A percentile compares a stretch with the other conserved stretches of the same genome.
Evolutionary conservation across 2,113 vertebrate genomes (phyloP).

Genomic region (Melanerpes aurifrons): DNA sequence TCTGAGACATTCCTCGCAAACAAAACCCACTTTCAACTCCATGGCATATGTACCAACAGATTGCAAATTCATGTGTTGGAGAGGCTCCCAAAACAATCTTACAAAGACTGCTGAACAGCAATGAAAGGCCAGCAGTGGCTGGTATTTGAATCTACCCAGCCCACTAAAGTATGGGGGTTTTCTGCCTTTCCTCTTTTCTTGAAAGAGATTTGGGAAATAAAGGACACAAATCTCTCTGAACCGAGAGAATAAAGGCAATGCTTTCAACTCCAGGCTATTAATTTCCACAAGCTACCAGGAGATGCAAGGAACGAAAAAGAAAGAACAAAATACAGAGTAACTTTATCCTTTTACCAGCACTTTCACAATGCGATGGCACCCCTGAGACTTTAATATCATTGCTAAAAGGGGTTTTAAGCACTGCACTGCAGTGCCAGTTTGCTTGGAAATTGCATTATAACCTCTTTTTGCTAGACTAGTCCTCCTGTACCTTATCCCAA

Average conservation of each 20-base stretch:
- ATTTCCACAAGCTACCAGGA: slow-evolving; percentile 36
- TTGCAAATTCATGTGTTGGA: slow-evolving; percentile 63
- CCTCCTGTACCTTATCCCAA: neutral
- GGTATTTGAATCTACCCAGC: slow-evolving; percentile 54
- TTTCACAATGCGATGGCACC: neutral
- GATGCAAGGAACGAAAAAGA: neutral
- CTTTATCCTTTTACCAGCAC: slow-evolving; percentile 32
- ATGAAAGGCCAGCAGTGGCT: slow-evolving; percentile 52
- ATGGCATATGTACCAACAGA: slow-evolving; percentile 58
- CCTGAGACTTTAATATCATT: slow-evolving; percentile 20
- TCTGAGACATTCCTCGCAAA: slow-evolving; percentile 31
- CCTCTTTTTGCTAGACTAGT: neutral
- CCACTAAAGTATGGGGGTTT: slow-evolving; percentile 1
- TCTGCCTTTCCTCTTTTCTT: slow-evolving; percentile 23
- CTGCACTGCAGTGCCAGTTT: neutral
- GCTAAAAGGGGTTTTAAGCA: slow-evolving; percentile 46
- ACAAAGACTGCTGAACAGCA: slow-evolving; percentile 25
- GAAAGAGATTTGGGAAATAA: slow-evolving; percentile 7
- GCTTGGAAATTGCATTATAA: neutral
- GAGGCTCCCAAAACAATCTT: slow-evolving; percentile 34
- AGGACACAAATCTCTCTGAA: slow-evolving; percentile 3
- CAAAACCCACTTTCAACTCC: slow-evolving; percentile 2
- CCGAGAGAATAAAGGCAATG: neutral
- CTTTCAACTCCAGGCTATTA: slow-evolving; percentile 31
- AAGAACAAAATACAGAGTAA: neutral